phyloP scores from a whole-genome alignment of 2,797 vertebrate species.

The Mormyrus hasselquistii region DNA sequence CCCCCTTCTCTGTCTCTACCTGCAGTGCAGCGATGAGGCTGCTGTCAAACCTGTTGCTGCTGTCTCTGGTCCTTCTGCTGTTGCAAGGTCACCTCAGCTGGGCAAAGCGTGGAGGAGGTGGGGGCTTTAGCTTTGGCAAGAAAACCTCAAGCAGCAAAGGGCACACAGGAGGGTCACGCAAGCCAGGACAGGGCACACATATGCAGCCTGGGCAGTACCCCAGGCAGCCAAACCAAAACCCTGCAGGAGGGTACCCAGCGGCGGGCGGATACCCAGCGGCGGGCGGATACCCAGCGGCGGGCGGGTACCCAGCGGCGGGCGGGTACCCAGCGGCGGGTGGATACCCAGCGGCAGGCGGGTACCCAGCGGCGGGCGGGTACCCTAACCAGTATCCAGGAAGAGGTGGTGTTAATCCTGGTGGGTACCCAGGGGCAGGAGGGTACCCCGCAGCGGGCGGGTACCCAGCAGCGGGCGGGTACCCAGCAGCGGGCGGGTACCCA shows the following conservation, averaged over 20 bases:
- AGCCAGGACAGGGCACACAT: conserved; percentile 32
- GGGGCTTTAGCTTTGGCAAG: conserved; percentile 29
- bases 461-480: conserved; percentile 15
- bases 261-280: conserved; percentile 24
- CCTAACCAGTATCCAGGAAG: conserved; percentile 47
- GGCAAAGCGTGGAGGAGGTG: conserved; percentile 28
- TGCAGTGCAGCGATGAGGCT: conserved; percentile 39
- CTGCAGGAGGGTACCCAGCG: conserved; percentile 24
- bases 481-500: conserved; percentile 26
- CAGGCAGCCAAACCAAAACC: conserved; percentile 32
- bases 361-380: conserved; percentile 35
- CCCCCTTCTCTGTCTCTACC: neutral
- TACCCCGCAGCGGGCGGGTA: conserved; percentile 2
- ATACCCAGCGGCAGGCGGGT: conserved; percentile 30
- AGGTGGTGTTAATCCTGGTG: conserved; percentile 28
- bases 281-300: conserved; percentile 31
- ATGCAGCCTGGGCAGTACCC: conserved; percentile 54
- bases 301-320: conserved; percentile 30
- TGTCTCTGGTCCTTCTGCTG: conserved; percentile 35
- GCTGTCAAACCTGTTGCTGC: neutral
- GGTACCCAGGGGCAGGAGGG: conserved; percentile 24
- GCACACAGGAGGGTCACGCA: conserved; percentile 24
- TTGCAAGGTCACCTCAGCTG: conserved; percentile 25
- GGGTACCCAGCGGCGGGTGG: conserved; percentile 37
- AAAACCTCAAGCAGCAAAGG: conserved; percentile 26